Percentiles rank a stretch among this genome's conserved stretches.
Conservation (phyloP, 2,888 invertebrate genomes). For the Lutraria lutraria region DNA sequence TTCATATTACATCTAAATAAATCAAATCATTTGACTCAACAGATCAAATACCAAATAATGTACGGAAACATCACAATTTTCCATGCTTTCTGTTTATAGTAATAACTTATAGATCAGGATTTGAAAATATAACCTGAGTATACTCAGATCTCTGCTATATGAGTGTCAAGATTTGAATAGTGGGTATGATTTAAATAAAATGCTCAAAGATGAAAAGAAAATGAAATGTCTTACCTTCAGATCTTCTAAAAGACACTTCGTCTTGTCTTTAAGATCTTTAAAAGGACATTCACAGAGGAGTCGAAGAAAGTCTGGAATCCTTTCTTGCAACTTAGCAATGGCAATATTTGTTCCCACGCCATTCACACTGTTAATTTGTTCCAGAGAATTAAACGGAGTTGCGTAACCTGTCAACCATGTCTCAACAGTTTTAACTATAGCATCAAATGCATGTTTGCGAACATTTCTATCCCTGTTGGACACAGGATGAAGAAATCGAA, state of each 20-base stretch:
- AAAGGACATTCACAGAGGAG: constrained; percentile 89
- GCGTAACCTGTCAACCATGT: constrained; percentile 77
- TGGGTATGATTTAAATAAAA: too few species aligned
- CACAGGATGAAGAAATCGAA: constrained; percentile 75
- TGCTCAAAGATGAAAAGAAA: too few species aligned
- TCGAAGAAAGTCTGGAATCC: constrained; percentile 89
- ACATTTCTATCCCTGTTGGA: constrained; percentile 70
- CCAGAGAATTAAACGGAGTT: constrained; percentile 71
- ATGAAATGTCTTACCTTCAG: constrained; percentile 88
- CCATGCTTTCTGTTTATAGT: too few species aligned
- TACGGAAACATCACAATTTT: too few species aligned
- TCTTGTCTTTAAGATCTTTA: constrained; percentile 89
- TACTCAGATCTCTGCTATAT: too few species aligned
- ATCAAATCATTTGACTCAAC: too few species aligned
- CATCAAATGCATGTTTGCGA: constrained; percentile 72
- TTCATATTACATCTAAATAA: too few species aligned
- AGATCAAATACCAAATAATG: too few species aligned
- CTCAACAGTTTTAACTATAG: constrained; percentile 68
- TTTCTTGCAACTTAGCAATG: constrained; percentile 88
- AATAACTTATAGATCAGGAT: too few species aligned
- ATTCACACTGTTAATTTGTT: constrained; percentile 57
- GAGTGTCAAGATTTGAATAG: too few species aligned
- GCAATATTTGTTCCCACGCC: constrained; percentile 84
- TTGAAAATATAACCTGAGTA: too few species aligned
- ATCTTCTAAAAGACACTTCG: constrained; percentile 89